phyloP scores from a whole-genome alignment of 2,113 vertebrate genomes.

The Muntiacus muntjak region DNA sequence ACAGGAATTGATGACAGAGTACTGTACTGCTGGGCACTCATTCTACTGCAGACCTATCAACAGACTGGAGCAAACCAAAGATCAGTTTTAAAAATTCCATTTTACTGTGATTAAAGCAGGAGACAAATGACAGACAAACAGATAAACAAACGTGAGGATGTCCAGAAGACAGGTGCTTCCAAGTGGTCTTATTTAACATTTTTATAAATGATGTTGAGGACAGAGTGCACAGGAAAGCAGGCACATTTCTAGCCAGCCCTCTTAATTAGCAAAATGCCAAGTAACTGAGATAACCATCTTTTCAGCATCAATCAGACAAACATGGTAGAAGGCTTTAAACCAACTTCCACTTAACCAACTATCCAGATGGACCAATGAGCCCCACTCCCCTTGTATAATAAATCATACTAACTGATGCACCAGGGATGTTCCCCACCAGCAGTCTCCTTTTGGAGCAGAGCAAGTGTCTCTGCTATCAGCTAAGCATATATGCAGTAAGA shows the following conservation, averaged over 20 bases:
- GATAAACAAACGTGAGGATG: not conserved
- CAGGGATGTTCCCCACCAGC: not conserved
- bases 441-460: not conserved
- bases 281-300: not conserved
- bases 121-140: not conserved
- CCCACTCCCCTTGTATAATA: not conserved
- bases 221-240: not conserved
- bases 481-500: not conserved
- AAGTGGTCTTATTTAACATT: slow-evolving; percentile 22
- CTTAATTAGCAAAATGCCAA: not conserved
- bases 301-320: slow-evolving; percentile 14
- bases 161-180: not conserved
- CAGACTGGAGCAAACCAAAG: not conserved
- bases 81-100: not conserved
- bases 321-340: not conserved
- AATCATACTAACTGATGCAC: not conserved
- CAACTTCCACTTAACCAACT: not conserved
- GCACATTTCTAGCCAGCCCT: not conserved
- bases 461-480: not conserved
- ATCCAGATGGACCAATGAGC: not conserved
- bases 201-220: slow-evolving; percentile 17
- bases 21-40: not conserved
- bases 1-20: not conserved
- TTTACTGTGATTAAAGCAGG: not conserved
- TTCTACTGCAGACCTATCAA: not conserved